Conservation (phyloP, 2,888 invertebrate species). For the Drosophila acutilabella region DNA sequence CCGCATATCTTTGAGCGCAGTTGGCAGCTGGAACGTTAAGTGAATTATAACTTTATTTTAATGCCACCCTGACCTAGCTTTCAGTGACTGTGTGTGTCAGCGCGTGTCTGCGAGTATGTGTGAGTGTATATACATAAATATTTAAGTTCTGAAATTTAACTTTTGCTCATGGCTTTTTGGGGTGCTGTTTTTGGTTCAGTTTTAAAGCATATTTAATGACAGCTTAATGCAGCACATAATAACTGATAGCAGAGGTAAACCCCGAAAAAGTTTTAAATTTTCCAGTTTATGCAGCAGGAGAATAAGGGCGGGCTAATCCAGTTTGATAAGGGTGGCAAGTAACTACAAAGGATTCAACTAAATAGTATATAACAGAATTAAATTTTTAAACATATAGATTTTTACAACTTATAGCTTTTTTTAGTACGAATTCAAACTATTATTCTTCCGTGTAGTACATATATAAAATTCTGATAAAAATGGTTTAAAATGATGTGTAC, state of each 20-base stretch:
- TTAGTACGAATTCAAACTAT: background rate
- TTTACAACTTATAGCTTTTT: no score
- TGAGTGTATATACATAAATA: conserved; percentile 40
- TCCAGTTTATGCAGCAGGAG: conserved; percentile 3
- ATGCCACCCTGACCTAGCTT: conserved; percentile 16
- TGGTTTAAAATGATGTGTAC: conserved; percentile 15
- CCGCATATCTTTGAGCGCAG: conserved; percentile 36
- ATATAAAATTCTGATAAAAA: background rate
- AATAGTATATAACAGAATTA: background rate
- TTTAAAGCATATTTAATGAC: conserved; percentile 32
- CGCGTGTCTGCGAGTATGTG: conserved; percentile 6
- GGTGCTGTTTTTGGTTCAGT: conserved; percentile 9
- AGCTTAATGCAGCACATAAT: conserved; percentile 27
- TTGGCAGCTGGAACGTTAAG: conserved; percentile 38
- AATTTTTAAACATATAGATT: background rate
- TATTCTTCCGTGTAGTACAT: no score
- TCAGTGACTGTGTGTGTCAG: conserved; percentile 8
- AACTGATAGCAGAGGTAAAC: conserved; percentile 3
- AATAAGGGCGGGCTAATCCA: background rate
- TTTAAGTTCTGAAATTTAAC: conserved; percentile 39
- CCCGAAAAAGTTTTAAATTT: conserved; percentile 17
- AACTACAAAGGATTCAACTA: background rate
- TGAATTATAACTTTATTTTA: conserved; percentile 58
- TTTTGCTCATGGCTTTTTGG: conserved; percentile 9
- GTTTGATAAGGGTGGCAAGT: conserved; percentile 11